A percentile compares a stretch with the other conserved stretches of the same genome.
Evolutionary conservation across 1,140 invertebrate genomes (phyloP).

Genomic region (Drosophila nannoptera): DNA sequence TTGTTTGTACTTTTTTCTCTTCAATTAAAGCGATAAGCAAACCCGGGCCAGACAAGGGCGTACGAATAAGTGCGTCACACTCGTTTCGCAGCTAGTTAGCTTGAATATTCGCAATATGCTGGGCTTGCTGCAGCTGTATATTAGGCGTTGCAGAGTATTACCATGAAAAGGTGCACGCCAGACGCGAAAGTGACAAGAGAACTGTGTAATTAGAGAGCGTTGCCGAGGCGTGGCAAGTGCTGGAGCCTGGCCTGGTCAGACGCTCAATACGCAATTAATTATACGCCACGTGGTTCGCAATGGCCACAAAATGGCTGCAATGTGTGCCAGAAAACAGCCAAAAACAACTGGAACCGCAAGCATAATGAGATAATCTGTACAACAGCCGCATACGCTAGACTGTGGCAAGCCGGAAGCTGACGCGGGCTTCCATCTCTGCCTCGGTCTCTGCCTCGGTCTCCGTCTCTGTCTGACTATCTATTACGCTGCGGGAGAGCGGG

Average conservation of each 20-base stretch:
- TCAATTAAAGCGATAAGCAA: slow-evolving; percentile 58
- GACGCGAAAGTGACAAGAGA: slow-evolving; percentile 21
- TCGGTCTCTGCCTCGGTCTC: background rate
- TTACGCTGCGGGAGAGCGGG: slow-evolving; percentile 39
- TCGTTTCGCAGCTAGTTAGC: no score
- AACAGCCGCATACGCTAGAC: slow-evolving; percentile 59
- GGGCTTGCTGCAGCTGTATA: no score
- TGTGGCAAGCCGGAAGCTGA: slow-evolving; percentile 2
- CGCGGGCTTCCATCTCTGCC: background rate
- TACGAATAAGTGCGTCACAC: no score
- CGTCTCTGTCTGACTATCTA: no score
- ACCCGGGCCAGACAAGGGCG: slow-evolving; percentile 8
- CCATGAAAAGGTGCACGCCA: slow-evolving; percentile 35
- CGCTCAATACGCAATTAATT: slow-evolving; percentile 76
- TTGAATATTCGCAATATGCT: no score
- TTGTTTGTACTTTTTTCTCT: no score
- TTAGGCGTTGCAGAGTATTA: no score
- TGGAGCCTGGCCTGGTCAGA: slow-evolving; percentile 53
- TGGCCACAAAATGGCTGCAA: slow-evolving; percentile 59
- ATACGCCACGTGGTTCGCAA: slow-evolving; percentile 68
- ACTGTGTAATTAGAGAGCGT: slow-evolving; percentile 23
- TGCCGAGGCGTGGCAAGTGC: slow-evolving; percentile 17
- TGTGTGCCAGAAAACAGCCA: slow-evolving; percentile 1
- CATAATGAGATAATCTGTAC: slow-evolving; percentile 75
- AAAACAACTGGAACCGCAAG: slow-evolving; percentile 59